Evolutionary conservation across 2,888 invertebrate genomes (phyloP), one percentile per base, ranked within the genome.

Genomic region (Hemithea aestivaria): DNA sequence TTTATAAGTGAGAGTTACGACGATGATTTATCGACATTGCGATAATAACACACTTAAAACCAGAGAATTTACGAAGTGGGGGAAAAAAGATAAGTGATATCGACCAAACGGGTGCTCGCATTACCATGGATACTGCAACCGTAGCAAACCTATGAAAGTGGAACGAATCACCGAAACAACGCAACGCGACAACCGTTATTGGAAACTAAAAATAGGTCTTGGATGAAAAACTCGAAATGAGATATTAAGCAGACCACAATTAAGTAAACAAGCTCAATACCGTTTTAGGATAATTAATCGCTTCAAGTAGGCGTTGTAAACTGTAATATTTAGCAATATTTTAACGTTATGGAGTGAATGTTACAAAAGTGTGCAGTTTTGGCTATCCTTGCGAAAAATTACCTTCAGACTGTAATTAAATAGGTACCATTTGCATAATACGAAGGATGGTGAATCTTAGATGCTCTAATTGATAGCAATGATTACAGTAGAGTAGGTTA

Each of bases 81-180:
- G 16, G 5, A 36, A 10, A 16, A 23, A 12, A n/a, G 50, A 70
- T 71, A 10, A 30, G 12, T 33, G 34, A 38, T 39, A 46, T 78
- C 60, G 81, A 79, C 71, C 73, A 75, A 58, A 68, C 71, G 55
- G 35, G 43, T 49, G 68, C 5, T 5, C 16, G 16, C 5, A 16
- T 78, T 58, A 56, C 68, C 67, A 78, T 79, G 68, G 77, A 66
- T 73, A 81, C 81, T 57, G 59, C 55, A 55, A 50, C 54, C 53
- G 58, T 49, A 47, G 47, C 31, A 40, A 34, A 20, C 16, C 58
- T 66, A 63, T 61, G 73, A 82, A 76, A 82, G 80, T 83, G 77
- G 77, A 78, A 75, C 82, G 72, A 68, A 73, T 53, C 51, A 59
- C 53, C 67, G 45, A 73, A 73, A 70, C 65, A 60, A 62, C 62